A percentile compares a stretch with the other conserved stretches of the same genome.
Evolutionary conservation across 2,888 invertebrate species (phyloP).

Genomic region (Aplocera efformata): DNA sequence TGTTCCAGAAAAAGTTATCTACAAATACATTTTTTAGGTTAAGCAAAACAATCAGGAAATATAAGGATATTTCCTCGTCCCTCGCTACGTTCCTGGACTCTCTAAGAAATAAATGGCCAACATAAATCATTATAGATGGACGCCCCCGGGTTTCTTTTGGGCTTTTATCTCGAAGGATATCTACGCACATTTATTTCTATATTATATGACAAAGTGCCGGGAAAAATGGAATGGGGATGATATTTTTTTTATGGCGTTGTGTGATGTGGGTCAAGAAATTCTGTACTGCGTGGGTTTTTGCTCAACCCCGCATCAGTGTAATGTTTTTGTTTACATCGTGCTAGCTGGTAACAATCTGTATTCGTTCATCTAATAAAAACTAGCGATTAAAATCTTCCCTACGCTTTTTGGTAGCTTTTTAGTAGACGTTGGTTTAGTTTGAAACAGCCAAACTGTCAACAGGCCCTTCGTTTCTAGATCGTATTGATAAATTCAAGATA

Average conservation of each 20-base stretch:
- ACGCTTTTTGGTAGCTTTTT: too few relatives aligned
- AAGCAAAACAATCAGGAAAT: too few relatives aligned
- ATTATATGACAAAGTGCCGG: constrained; percentile 37
- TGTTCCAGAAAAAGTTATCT: too few relatives aligned
- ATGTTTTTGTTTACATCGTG: not conserved
- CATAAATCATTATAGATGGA: constrained; percentile 73
- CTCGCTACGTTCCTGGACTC: constrained; percentile 2
- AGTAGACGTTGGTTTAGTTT: too few relatives aligned
- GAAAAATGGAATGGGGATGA: constrained; percentile 23
- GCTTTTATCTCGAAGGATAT: constrained; percentile 43
- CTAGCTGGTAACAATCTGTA: too few relatives aligned
- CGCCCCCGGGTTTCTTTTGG: constrained; percentile 46
- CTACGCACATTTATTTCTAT: constrained; percentile 27
- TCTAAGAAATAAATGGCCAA: constrained; percentile 57
- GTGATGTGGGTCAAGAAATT: constrained; percentile 21
- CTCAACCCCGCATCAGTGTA: not conserved
- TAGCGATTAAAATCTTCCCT: too few relatives aligned
- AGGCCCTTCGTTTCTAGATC: too few relatives aligned
- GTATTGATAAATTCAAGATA: too few relatives aligned
- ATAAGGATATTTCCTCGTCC: too few relatives aligned
- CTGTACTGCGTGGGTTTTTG: not conserved
- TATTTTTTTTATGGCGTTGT: constrained; percentile 26
- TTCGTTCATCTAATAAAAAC: too few relatives aligned
- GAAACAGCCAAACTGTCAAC: too few relatives aligned
- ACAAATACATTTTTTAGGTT: too few relatives aligned